These are phyloP conservation scores for Neodiprion fabricii DNA, from an alignment of 1,140 invertebrate species.

Conservation along the genomic window DNA sequence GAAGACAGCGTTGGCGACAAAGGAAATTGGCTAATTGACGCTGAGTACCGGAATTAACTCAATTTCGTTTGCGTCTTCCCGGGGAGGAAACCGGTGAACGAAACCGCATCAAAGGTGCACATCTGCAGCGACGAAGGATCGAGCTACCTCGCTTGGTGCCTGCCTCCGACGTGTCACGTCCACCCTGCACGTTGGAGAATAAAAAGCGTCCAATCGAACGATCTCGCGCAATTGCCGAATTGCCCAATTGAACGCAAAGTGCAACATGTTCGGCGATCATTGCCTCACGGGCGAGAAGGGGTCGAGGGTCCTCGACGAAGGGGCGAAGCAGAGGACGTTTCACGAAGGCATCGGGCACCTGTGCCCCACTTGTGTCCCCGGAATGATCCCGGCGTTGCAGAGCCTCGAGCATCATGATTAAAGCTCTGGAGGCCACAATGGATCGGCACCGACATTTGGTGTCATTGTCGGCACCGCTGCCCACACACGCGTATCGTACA, in stretches of 20 bases:
- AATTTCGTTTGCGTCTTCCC: neutral
- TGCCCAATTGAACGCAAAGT: constrained; percentile 36
- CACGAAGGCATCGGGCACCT: constrained; percentile 29
- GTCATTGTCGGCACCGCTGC: constrained; percentile 44
- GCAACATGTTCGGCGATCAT: constrained; percentile 39
- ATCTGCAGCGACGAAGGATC: neutral
- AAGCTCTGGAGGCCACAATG: constrained; percentile 42
- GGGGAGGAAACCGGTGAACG: neutral
- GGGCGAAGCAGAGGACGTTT: neutral
- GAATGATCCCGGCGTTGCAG: constrained; percentile 8
- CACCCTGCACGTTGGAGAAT: no score
- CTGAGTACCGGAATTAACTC: neutral
- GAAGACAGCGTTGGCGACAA: neutral
- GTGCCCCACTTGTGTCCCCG: constrained; percentile 24
- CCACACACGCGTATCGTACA: neutral
- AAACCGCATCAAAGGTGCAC: neutral
- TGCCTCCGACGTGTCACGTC: no score
- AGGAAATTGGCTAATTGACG: constrained; percentile 2
- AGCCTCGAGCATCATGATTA: constrained; percentile 42
- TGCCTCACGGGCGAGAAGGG: neutral
- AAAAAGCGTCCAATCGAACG: neutral
- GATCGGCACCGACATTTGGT: constrained; percentile 49
- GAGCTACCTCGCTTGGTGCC: no score
- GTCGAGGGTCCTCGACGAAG: neutral
- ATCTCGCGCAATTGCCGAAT: neutral